Percentiles rank a stretch among this genome's conserved stretches.
Conservation (phyloP, 2,113 vertebrate species). For the Barbus barbus region DNA sequence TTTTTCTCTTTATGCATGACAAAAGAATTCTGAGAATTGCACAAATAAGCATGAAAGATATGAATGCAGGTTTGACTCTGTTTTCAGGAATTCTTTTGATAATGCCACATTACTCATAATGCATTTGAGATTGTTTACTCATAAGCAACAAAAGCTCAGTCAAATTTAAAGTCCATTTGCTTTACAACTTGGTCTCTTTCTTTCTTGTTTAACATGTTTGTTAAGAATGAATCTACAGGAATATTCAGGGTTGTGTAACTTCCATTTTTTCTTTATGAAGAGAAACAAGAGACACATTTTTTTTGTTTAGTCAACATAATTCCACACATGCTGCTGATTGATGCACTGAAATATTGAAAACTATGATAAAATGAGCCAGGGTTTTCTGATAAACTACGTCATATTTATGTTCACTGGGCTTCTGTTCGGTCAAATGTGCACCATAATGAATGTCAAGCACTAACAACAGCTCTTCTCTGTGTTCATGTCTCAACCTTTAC, state of each 20-base stretch:
- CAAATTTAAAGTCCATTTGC: not conserved
- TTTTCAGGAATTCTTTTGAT: not conserved
- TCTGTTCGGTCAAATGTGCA: constrained; percentile 13
- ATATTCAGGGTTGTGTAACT: not conserved
- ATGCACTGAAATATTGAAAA: not conserved
- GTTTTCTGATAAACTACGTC: not conserved
- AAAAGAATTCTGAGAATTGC: not conserved
- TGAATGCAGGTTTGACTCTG: not conserved
- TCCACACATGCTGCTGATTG: not conserved
- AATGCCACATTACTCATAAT: not conserved
- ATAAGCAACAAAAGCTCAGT: not conserved
- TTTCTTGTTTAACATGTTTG: not conserved
- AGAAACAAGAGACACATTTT: not conserved
- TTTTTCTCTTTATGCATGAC: not conserved
- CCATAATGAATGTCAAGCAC: not conserved
- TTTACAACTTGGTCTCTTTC: not conserved
- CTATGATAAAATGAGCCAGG: not conserved
- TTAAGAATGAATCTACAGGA: not conserved
- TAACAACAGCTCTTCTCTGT: not conserved
- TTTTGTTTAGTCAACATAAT: not conserved
- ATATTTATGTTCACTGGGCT: constrained; percentile 17
- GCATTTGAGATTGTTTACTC: not conserved
- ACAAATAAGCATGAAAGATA: not conserved
- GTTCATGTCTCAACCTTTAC: not conserved
- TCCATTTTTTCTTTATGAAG: not conserved